Evolutionary conservation across 1,140 invertebrate genomes (phyloP), one percentile per base, ranked within the genome.

Genomic region (Leptinotarsa lineolata): DNA sequence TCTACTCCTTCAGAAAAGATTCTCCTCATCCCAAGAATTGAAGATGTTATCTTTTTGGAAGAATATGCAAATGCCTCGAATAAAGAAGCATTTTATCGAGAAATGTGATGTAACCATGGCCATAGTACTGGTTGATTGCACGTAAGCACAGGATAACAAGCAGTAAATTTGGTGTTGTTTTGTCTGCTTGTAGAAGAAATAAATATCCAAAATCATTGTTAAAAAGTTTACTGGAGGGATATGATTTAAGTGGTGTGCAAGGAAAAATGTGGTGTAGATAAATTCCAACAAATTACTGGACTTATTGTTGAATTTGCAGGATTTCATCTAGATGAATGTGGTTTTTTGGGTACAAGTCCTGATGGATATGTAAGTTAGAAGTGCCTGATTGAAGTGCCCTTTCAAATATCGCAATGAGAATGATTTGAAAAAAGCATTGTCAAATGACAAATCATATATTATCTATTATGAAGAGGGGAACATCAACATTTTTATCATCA

Each of bases 141-240:
- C 18, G 72, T 45, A 76, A 76, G 45, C 39, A 69, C 16, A 15
- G 74, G 15, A 58, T 76, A 44, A 76, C 74, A 24, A 39, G 65
- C 15, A 76, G 71, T 44, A 59, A 76, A 21, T 76, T 75, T 73
- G 72, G 74, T 12, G 22, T 45, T 24, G 71, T 76, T 45, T 54
- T 76, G 63, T 24, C 21, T 60, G 74, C 74, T 44, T 73, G 71
- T 30, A 24, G 20, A 39, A 73, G 60, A 65, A 69, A 73, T 48
- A 20, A 44, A 21, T 76, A 39, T 64, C 74, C 74, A 24, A 44
- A 24, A 66, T 66, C 64, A 15, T 44, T 66, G 24, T 66, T 61
- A 2, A 64, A 64, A 64, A 64, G n/a, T 20, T 64, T 20, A 30
- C 24, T 30, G 24, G 24, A 6, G 24, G 24, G 24, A 30, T 30